These are phyloP conservation scores for Paramacrobiotus metropolitanus DNA, from an alignment of 1,140 invertebrate species.

Conservation along the genomic window DNA sequence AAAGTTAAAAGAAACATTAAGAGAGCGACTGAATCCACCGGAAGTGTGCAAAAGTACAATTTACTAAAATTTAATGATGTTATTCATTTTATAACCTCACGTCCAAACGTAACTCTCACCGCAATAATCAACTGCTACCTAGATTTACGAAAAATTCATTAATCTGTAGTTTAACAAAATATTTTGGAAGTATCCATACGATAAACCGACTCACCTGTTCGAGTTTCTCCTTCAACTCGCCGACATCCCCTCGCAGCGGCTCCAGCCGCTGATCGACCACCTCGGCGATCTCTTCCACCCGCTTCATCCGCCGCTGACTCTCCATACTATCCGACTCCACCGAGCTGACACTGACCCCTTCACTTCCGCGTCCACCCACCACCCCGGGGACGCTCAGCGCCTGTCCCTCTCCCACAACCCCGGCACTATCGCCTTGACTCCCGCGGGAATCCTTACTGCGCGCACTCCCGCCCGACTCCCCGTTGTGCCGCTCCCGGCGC, in stretches of 20 bases:
- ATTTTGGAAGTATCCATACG: no score
- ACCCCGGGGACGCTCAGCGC: neutral
- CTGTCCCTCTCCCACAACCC: neutral
- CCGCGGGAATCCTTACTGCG: neutral
- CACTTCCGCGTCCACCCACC: neutral
- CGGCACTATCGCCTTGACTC: neutral
- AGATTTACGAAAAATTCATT: no score
- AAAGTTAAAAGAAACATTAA: no score
- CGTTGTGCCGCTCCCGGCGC: no score
- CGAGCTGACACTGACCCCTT: constrained; percentile 3
- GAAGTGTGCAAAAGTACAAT: no score
- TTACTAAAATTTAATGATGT: no score
- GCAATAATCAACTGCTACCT: no score
- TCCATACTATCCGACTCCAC: neutral
- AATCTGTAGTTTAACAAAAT: no score
- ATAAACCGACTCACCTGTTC: neutral
- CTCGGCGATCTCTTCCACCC: neutral
- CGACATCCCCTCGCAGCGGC: neutral
- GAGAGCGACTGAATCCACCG: no score
- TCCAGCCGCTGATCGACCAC: neutral
- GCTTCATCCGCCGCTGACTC: neutral
- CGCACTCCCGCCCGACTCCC: no score
- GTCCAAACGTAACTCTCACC: no score
- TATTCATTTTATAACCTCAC: no score
- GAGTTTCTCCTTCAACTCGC: neutral